phyloP scores from a whole-genome alignment of 2,113 vertebrate genomes.

The Poecile atricapillus region DNA sequence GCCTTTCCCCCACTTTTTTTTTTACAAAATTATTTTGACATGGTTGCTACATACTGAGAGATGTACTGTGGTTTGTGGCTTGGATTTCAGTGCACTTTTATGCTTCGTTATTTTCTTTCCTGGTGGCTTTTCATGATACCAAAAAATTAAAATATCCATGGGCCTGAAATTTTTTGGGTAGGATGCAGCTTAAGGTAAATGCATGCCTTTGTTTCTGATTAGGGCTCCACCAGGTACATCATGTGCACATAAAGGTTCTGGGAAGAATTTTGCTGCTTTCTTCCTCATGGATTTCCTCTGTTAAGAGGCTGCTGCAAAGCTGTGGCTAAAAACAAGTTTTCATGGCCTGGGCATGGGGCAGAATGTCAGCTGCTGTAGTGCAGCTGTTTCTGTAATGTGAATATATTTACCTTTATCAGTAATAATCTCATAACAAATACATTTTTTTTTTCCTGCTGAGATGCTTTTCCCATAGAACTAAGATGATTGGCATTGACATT shows the following conservation, averaged over 20 bases:
- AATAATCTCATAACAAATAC: background rate
- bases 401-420: background rate
- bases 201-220: background rate
- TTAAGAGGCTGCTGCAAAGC: background rate
- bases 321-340: background rate
- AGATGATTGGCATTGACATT: background rate
- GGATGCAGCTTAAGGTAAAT: background rate
- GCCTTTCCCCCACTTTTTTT: background rate
- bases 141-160: background rate
- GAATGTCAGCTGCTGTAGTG: background rate
- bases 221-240: background rate
- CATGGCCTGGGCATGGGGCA: background rate
- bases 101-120: background rate
- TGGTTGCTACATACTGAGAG: background rate
- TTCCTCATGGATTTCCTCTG: background rate
- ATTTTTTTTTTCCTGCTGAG: background rate
- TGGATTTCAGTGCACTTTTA: background rate
- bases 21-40: background rate
- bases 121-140: background rate
- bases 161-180: background rate
- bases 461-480: background rate
- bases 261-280: background rate
- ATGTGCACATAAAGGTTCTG: background rate
- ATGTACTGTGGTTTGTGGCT: background rate
- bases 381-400: background rate